Percentiles rank a stretch among this genome's conserved stretches.
These are phyloP conservation scores for Pogona vitticeps DNA, from an alignment of 2,113 vertebrate species.

Conservation along the genomic window DNA sequence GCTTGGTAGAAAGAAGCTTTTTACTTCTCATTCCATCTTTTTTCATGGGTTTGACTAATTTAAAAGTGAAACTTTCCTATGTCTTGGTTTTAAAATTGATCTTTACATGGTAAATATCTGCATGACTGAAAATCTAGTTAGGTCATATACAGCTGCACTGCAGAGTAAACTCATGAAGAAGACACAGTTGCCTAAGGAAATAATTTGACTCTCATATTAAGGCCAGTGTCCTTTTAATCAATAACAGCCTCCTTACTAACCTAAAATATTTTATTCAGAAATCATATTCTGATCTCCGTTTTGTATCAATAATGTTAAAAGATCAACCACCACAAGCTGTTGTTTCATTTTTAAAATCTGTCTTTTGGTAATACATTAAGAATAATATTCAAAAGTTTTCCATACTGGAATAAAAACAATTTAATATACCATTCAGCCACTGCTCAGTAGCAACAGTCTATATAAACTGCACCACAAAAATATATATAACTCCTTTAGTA, in stretches of 20 bases:
- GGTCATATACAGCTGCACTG: not conserved
- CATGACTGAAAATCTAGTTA: not conserved
- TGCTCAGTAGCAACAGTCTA: not conserved
- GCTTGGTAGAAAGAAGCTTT: not conserved
- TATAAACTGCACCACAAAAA: not conserved
- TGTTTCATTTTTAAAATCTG: not conserved
- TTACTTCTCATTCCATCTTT: not conserved
- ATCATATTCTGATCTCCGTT: not conserved
- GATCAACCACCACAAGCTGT: not conserved
- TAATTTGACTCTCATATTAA: not conserved
- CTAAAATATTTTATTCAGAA: not conserved
- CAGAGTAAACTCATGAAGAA: not conserved
- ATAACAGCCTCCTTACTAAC: not conserved
- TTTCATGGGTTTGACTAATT: not conserved
- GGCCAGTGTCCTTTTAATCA: not conserved
- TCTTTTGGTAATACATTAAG: not conserved
- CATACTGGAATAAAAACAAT: not conserved
- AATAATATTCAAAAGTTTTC: not conserved
- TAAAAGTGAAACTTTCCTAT: not conserved
- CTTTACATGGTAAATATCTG: not conserved
- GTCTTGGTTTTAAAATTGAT: not conserved
- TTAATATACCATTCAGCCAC: not conserved
- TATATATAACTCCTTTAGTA: no score
- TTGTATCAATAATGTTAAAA: not conserved
- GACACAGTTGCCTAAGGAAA: not conserved